Evolutionary conservation across 2,888 invertebrate genomes (phyloP).

Genomic region (Melinaea menophilus): DNA sequence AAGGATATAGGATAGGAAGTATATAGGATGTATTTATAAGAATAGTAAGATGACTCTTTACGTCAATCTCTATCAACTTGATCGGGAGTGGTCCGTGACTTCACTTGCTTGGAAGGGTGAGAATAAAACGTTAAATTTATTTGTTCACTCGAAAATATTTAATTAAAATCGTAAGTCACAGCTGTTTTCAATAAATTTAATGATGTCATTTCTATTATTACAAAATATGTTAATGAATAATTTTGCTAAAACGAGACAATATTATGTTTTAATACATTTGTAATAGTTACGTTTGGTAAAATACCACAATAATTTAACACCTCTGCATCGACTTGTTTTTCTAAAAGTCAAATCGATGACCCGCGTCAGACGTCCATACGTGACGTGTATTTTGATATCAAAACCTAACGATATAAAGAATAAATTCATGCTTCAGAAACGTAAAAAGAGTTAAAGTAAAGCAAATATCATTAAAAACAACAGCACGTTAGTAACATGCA

Average conservation of each 20-base stretch:
- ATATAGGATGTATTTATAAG: too few relatives aligned
- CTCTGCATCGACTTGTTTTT: slow-evolving; percentile 14
- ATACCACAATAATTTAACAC: background rate
- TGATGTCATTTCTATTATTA: too few relatives aligned
- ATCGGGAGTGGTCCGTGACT: background rate
- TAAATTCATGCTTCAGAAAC: slow-evolving; percentile 60
- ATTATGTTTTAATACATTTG: too few relatives aligned
- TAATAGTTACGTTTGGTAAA: too few relatives aligned
- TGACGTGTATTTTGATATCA: slow-evolving; percentile 17
- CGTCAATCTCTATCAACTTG: background rate
- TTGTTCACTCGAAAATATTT: too few relatives aligned
- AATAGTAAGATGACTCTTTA: background rate
- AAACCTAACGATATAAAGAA: slow-evolving; percentile 15
- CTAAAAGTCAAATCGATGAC: slow-evolving; percentile 21
- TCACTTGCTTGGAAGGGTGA: background rate
- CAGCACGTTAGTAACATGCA: too few relatives aligned
- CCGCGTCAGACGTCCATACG: slow-evolving; percentile 22
- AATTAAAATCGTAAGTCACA: too few relatives aligned
- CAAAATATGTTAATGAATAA: too few relatives aligned
- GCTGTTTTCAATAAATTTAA: too few relatives aligned
- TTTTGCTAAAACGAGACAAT: too few relatives aligned
- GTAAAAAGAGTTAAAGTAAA: slow-evolving; percentile 22
- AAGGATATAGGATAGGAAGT: too few relatives aligned
- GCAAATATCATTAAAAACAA: background rate
- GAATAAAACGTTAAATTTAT: too few relatives aligned